Conservation (phyloP, 2,113 vertebrate species). For the Podarcis muralis region DNA sequence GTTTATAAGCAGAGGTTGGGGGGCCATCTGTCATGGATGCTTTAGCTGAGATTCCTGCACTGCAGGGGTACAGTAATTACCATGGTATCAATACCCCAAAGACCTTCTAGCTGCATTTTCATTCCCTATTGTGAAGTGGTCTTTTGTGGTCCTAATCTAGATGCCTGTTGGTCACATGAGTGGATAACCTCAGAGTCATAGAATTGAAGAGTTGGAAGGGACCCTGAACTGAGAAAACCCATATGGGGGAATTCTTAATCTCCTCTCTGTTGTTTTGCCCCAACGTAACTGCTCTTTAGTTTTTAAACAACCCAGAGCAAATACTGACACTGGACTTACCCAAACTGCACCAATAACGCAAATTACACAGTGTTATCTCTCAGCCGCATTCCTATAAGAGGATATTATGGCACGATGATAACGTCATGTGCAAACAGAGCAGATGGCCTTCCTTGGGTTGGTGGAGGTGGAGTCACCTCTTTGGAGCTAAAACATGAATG, state of each 20-base stretch:
- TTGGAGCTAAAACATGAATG: background rate
- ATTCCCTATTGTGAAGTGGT: background rate
- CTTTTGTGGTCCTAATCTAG: background rate
- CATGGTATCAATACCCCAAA: too few species aligned
- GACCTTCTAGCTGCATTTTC: background rate
- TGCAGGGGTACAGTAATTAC: too few species aligned
- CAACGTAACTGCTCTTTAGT: background rate
- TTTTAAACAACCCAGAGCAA: background rate
- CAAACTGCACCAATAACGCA: background rate
- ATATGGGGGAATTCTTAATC: background rate
- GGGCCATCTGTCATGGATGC: too few species aligned
- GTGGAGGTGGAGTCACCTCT: background rate
- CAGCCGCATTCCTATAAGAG: background rate
- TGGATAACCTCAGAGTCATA: too few species aligned
- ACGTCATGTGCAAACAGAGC: background rate
- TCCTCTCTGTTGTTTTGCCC: background rate
- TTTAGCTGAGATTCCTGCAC: too few species aligned
- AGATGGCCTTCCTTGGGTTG: background rate
- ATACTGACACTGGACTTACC: background rate
- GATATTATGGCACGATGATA: rapidly evolving
- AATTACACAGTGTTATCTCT: background rate
- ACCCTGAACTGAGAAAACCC: background rate
- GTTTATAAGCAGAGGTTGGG: too few species aligned
- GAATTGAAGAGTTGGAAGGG: too few species aligned
- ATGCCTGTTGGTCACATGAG: background rate